These are phyloP conservation scores for Rhynchomys soricoides DNA, from an alignment of 2,113 vertebrate genomes.

Conservation along the genomic window DNA sequence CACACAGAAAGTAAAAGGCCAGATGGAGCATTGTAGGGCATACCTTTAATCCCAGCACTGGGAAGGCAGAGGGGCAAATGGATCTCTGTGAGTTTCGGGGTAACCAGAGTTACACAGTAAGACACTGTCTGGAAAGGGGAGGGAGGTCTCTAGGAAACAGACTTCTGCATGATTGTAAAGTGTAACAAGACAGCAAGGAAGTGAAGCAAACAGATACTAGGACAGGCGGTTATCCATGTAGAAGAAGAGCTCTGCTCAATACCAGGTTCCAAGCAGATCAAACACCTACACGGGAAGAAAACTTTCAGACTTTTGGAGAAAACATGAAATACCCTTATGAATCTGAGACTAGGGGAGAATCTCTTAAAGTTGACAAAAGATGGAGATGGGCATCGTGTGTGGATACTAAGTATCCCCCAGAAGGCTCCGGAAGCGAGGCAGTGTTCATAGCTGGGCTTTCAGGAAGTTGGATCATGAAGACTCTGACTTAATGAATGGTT, in stretches of 20 bases:
- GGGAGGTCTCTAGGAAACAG: not conserved
- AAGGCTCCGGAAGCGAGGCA: too few species aligned
- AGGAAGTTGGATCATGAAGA: not conserved
- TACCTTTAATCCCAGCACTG: not conserved
- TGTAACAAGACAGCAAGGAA: slow-evolving; percentile 16
- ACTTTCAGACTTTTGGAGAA: slow-evolving; percentile 37
- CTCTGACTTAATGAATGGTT: not conserved
- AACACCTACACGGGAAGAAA: not conserved
- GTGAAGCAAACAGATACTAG: not conserved
- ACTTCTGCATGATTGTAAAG: not conserved
- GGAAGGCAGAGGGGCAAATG: not conserved
- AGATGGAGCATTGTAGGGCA: not conserved
- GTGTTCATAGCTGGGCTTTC: not conserved
- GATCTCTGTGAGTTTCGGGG: not conserved
- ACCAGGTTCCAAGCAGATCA: not conserved
- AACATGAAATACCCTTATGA: slow-evolving; percentile 35
- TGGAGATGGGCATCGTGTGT: not conserved
- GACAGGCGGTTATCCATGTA: not conserved
- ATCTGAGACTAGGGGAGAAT: not conserved
- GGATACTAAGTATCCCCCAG: not conserved
- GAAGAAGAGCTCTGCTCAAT: not conserved
- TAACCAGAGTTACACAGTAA: not conserved
- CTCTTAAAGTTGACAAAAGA: slow-evolving; percentile 23
- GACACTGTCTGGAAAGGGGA: not conserved
- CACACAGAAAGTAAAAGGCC: not conserved